These are phyloP conservation scores for Meteorus sp. DNA, from an alignment of 1,140 invertebrate species.

Conservation along the genomic window DNA sequence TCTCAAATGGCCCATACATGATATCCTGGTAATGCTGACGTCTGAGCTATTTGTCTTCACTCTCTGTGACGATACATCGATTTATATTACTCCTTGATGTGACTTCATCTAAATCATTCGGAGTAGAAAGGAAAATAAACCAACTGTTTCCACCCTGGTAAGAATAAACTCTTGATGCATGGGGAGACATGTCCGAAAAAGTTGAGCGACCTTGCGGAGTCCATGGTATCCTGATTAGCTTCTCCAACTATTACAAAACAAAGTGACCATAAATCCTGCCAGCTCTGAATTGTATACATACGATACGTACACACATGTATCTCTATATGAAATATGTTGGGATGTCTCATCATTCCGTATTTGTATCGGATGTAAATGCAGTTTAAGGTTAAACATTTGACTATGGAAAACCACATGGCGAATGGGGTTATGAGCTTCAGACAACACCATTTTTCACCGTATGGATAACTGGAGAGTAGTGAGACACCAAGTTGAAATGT, in stretches of 20 bases:
- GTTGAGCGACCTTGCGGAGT: slow-evolving; percentile 10
- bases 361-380: no score
- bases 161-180: no score
- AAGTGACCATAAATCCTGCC: background rate
- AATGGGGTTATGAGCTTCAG: no score
- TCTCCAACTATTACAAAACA: slow-evolving; percentile 35
- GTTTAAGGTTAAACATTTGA: no score
- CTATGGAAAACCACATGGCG: no score
- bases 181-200: no score
- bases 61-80: slow-evolving; percentile 28
- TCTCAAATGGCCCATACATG: slow-evolving; percentile 20
- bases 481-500: no score
- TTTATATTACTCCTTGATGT: slow-evolving; percentile 35
- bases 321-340: no score
- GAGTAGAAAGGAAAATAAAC: background rate
- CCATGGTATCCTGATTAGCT: slow-evolving; percentile 44
- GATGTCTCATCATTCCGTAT: no score
- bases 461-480: no score
- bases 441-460: no score
- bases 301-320: background rate
- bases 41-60: slow-evolving; percentile 45
- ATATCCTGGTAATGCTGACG: slow-evolving; percentile 44
- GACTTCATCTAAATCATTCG: slow-evolving; percentile 31
- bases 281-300: background rate
- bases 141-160: no score